Conservation (phyloP, 2,113 vertebrate species). For the Trematocara unimaculatum region DNA sequence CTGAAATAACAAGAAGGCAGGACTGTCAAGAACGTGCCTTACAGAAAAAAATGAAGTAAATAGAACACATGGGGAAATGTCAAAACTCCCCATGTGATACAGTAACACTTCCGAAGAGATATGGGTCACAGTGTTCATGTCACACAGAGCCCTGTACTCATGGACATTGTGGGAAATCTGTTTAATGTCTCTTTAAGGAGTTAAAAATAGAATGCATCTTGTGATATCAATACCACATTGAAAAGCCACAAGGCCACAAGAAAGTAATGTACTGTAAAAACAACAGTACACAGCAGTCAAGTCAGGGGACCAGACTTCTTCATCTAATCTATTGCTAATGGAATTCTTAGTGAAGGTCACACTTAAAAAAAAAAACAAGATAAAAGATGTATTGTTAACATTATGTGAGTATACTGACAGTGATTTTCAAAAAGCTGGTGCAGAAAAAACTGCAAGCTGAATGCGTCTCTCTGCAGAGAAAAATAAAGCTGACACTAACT, state of each 20-base stretch:
- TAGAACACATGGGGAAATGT: conserved; percentile 61
- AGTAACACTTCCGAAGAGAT: conserved; percentile 56
- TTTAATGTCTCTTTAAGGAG: conserved; percentile 38
- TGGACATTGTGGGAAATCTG: conserved; percentile 50
- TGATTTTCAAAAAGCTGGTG: background rate
- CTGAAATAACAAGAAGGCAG: conserved; percentile 53
- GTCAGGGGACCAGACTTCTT: background rate
- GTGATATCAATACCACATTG: background rate
- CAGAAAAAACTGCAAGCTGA: background rate
- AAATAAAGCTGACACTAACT: background rate
- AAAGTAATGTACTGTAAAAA: conserved; percentile 11
- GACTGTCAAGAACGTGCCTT: conserved; percentile 46
- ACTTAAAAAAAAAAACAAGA: background rate
- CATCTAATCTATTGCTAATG: background rate
- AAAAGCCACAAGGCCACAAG: background rate
- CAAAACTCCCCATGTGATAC: conserved; percentile 58
- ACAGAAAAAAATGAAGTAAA: conserved; percentile 39
- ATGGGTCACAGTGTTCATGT: conserved; percentile 61
- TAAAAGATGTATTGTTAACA: background rate
- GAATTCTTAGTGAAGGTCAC: background rate
- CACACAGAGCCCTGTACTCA: conserved; percentile 36
- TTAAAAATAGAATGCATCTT: conserved; percentile 30
- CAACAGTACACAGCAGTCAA: background rate
- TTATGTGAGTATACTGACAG: background rate
- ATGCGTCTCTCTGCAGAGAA: background rate